Evolutionary conservation across 2,888 invertebrate species (phyloP).

Genomic region (Hipparchia semele): DNA sequence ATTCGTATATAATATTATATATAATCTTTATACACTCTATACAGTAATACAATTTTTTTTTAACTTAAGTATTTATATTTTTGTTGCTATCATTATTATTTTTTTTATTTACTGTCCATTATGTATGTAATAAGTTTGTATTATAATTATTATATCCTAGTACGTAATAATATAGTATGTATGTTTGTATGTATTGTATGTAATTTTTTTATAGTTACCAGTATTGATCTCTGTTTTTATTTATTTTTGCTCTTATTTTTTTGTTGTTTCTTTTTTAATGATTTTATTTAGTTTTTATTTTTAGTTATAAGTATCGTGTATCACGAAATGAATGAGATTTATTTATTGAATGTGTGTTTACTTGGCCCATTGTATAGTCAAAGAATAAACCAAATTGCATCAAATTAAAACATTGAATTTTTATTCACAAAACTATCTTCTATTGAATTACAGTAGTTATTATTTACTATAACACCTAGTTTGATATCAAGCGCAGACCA

Average conservation of each 20-base stretch:
- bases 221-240: slow-evolving; percentile 36
- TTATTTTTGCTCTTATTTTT: slow-evolving; percentile 3
- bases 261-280: slow-evolving; percentile 14
- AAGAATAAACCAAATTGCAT: slow-evolving; percentile 50
- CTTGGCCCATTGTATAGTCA: slow-evolving; percentile 44
- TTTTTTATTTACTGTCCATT: slow-evolving; percentile 5
- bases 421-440: slow-evolving; percentile 23
- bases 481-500: too few relatives aligned
- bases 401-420: slow-evolving; percentile 28
- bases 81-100: slow-evolving; percentile 12
- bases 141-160: neutral
- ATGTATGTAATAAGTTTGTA: neutral
- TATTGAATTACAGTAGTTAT: neutral
- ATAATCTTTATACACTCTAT: neutral
- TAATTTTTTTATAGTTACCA: slow-evolving; percentile 28
- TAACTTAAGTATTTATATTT: slow-evolving; percentile 20
- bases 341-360: slow-evolving; percentile 51
- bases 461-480: too few relatives aligned
- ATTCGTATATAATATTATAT: neutral
- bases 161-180: slow-evolving; percentile 12
- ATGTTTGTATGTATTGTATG: slow-evolving; percentile 19
- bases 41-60: slow-evolving; percentile 13
- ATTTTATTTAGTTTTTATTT: slow-evolving; percentile 17
- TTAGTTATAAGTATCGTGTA: slow-evolving; percentile 33
- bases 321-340: slow-evolving; percentile 42